Conservation (phyloP, 2,113 vertebrate genomes). For the Apistogramma diplotaenia region DNA sequence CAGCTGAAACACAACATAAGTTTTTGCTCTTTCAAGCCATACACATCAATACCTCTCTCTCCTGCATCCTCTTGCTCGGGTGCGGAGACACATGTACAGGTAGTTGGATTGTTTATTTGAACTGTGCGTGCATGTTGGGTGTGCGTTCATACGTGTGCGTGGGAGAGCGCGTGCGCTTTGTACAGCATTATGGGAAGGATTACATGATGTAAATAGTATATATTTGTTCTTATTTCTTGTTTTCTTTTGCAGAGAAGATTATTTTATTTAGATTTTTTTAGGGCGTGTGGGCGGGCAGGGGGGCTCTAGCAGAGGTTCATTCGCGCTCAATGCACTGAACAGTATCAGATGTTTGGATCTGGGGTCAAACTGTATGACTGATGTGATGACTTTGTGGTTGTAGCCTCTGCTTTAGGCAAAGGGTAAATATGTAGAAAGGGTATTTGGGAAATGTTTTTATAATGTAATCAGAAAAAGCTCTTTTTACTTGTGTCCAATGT, state of each 20-base stretch:
- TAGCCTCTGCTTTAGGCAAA: constrained; percentile 22
- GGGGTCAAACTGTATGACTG: constrained; percentile 49
- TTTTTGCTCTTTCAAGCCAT: constrained; percentile 88
- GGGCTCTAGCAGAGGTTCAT: constrained; percentile 30
- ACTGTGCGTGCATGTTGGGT: constrained; percentile 33
- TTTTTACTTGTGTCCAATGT: constrained; percentile 44
- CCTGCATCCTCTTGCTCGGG: constrained; percentile 85
- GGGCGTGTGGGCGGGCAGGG: constrained; percentile 30
- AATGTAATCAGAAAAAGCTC: constrained; percentile 57
- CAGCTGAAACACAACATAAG: constrained; percentile 38
- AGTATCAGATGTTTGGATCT: constrained; percentile 42
- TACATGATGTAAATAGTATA: constrained; percentile 70
- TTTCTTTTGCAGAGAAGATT: constrained; percentile 67
- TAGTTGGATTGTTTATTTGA: constrained; percentile 68
- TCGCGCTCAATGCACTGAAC: constrained; percentile 70
- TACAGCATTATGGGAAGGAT: constrained; percentile 65
- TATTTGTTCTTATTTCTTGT: constrained; percentile 55
- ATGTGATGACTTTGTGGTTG: constrained; percentile 50
- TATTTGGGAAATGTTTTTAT: constrained; percentile 55
- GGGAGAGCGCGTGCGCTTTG: constrained; percentile 41
- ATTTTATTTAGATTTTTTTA: constrained; percentile 67
- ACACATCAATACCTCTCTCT: constrained; percentile 96
- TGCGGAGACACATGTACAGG: constrained; percentile 81
- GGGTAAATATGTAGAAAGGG: constrained; percentile 33
- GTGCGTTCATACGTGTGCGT: constrained; percentile 20